A percentile compares a stretch with the other conserved stretches of the same genome.
These are phyloP conservation scores for Actinemys pallida DNA, from an alignment of 2,113 vertebrate genomes.

Conservation along the genomic window DNA sequence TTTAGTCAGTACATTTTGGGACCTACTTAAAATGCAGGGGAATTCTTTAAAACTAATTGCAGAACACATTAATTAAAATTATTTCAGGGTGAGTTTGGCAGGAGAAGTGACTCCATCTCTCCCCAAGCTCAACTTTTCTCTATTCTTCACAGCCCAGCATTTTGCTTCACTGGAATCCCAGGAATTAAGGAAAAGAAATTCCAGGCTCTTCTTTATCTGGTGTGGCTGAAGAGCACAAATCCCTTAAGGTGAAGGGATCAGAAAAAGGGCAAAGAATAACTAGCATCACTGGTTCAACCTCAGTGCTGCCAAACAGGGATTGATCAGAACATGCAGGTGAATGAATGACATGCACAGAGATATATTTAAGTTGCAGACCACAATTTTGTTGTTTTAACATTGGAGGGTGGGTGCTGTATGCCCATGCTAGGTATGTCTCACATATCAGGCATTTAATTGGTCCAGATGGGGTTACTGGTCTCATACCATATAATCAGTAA, in stretches of 20 bases:
- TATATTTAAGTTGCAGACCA: background rate
- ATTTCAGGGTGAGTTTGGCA: background rate
- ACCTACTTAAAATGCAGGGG: background rate
- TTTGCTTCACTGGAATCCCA: background rate
- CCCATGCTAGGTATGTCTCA: background rate
- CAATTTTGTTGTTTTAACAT: background rate
- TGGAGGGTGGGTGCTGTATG: background rate
- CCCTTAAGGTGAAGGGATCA: background rate
- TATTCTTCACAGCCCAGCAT: background rate
- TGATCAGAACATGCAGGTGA: background rate
- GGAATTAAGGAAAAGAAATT: background rate
- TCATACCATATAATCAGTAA: background rate
- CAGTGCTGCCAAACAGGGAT: background rate
- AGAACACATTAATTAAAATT: background rate
- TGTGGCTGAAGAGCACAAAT: background rate
- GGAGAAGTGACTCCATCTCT: background rate
- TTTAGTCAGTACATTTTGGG: slow-evolving; percentile 43
- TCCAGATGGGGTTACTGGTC: background rate
- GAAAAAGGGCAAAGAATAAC: background rate
- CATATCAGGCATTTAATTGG: background rate
- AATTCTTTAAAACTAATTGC: background rate
- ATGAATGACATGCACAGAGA: background rate
- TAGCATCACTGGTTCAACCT: background rate
- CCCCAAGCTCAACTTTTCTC: background rate
- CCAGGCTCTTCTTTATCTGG: background rate